A percentile compares a stretch with the other conserved stretches of the same genome.
These are phyloP conservation scores for Coregonus ussuriensis DNA, from an alignment of 2,797 vertebrate species.

Conservation along the genomic window DNA sequence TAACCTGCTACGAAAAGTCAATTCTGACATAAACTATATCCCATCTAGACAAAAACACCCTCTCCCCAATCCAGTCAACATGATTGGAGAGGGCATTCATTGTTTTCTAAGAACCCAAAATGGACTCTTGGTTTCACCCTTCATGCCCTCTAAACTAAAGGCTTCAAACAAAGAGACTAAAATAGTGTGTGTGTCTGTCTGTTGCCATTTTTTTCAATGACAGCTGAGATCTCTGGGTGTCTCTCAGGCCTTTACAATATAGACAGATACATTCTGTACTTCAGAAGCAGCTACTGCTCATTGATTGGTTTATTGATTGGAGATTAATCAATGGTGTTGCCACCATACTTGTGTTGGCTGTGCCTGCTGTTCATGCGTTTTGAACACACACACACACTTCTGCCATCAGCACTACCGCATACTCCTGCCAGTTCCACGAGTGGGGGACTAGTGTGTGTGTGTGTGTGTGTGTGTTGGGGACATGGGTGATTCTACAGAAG, in stretches of 20 bases:
- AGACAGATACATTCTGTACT: slow-evolving; percentile 5
- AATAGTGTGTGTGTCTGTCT: too few relatives aligned
- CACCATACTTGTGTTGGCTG: neutral
- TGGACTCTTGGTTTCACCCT: neutral
- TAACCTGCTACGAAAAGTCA: too few relatives aligned
- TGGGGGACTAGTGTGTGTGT: neutral
- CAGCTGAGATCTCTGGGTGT: neutral
- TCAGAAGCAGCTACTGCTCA: slow-evolving; percentile 6
- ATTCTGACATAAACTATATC: too few relatives aligned
- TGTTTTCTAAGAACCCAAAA: neutral
- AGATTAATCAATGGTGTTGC: neutral
- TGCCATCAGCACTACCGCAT: too few relatives aligned
- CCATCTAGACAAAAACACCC: too few relatives aligned
- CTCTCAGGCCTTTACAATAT: neutral
- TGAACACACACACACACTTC: neutral
- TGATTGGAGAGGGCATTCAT: neutral
- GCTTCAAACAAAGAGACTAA: neutral
- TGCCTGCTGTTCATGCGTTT: neutral
- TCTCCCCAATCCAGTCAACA: slow-evolving; percentile 8
- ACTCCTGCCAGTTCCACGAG: neutral
- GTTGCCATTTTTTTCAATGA: neutral
- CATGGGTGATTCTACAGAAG: neutral
- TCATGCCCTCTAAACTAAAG: too few relatives aligned
- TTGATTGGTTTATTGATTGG: neutral
- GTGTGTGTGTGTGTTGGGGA: slow-evolving; percentile 3